phyloP scores from a whole-genome alignment of 2,888 invertebrate genomes.

The Melanotus villosus region DNA sequence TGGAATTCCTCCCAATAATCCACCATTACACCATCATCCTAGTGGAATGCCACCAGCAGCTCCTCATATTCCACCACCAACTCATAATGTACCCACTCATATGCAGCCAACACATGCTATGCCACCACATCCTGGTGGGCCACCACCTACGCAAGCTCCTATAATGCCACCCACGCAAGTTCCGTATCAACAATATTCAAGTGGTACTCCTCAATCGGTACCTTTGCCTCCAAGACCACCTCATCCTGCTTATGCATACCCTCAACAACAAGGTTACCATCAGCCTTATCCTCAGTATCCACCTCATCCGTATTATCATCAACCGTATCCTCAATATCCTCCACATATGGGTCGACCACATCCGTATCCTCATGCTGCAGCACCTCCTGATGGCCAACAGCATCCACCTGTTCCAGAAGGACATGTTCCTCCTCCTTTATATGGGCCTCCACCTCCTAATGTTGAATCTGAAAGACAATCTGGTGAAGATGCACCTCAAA shows the following conservation, averaged over 20 bases:
- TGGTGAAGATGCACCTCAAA: slow-evolving; percentile 38
- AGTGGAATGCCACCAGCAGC: slow-evolving; percentile 47
- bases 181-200: slow-evolving; percentile 64
- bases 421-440: slow-evolving; percentile 52
- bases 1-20: slow-evolving; percentile 50
- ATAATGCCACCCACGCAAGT: slow-evolving; percentile 68
- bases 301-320: slow-evolving; percentile 70
- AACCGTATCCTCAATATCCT: slow-evolving; percentile 72
- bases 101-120: slow-evolving; percentile 42
- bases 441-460: slow-evolving; percentile 54
- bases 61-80: slow-evolving; percentile 48
- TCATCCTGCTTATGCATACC: slow-evolving; percentile 70
- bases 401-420: slow-evolving; percentile 53
- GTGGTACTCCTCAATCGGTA: slow-evolving; percentile 68
- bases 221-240: slow-evolving; percentile 72
- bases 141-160: slow-evolving; percentile 59
- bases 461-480: slow-evolving; percentile 49
- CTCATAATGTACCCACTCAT: slow-evolving; percentile 48
- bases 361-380: slow-evolving; percentile 64
- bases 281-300: slow-evolving; percentile 69
- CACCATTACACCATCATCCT: slow-evolving; percentile 33
- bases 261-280: slow-evolving; percentile 69
- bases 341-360: slow-evolving; percentile 70
- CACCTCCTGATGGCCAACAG: slow-evolving; percentile 63
- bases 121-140: slow-evolving; percentile 61